Evolutionary conservation across 2,888 invertebrate genomes (phyloP).

Genomic region (Leptopterna dolabrata): DNA sequence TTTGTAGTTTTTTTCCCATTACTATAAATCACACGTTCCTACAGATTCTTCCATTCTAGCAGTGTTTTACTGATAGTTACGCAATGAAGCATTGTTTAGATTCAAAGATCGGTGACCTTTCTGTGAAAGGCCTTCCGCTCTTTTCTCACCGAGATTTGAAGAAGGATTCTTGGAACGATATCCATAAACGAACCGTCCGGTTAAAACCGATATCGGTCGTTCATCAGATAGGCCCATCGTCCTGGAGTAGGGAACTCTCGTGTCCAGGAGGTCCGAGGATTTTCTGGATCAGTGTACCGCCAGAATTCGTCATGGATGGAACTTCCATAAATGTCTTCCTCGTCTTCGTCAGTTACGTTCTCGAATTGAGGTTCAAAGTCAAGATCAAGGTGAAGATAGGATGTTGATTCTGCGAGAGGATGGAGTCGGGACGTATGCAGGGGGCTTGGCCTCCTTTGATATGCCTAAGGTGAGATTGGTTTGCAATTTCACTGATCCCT

Average conservation of each 20-base stretch:
- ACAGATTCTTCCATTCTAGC: no score
- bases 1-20: neutral
- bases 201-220: slow-evolving; percentile 3
- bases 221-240: neutral
- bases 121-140: neutral
- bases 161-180: neutral
- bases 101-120: neutral
- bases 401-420: slow-evolving; percentile 25
- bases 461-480: neutral
- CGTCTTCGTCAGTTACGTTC: slow-evolving; percentile 50
- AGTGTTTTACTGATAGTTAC: neutral
- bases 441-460: neutral
- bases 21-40: no score
- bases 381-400: slow-evolving; percentile 50
- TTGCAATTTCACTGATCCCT: neutral
- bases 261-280: neutral
- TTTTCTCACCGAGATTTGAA: neutral
- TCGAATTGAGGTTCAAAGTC: slow-evolving; percentile 52
- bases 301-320: neutral
- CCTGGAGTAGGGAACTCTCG: neutral
- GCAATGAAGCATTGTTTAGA: neutral
- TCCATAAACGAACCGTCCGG: neutral
- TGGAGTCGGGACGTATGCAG: neutral
- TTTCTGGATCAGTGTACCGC: neutral
- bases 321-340: slow-evolving; percentile 34